Evolutionary conservation across 2,888 invertebrate species (phyloP).

Genomic region (Rhagonycha lutea): DNA sequence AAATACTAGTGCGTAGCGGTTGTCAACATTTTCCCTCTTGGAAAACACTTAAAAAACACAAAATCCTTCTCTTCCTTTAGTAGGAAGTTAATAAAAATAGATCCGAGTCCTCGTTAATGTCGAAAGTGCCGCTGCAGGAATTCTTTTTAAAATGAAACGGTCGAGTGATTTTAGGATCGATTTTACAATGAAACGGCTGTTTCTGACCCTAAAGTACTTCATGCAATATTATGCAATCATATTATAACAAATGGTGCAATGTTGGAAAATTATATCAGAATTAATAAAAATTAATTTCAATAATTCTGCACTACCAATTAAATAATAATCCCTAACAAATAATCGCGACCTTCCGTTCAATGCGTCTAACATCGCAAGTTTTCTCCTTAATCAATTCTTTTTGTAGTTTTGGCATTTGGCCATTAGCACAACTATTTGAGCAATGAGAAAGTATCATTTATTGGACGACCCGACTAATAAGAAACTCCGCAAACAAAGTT

Average conservation of each 20-base stretch:
- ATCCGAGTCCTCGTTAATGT: neutral
- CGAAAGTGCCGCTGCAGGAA: neutral
- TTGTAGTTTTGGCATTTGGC: too few species aligned
- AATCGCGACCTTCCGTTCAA: too few species aligned
- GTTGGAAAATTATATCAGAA: neutral
- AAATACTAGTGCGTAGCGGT: neutral
- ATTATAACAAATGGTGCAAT: neutral
- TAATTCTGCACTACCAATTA: too few species aligned
- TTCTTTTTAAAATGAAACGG: neutral
- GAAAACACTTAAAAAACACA: neutral
- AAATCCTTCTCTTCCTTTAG: neutral
- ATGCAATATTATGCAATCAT: neutral
- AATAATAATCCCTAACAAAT: too few species aligned
- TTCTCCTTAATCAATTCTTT: too few species aligned
- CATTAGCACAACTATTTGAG: neutral
- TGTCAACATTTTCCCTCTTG: too few species aligned
- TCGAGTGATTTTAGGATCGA: neutral
- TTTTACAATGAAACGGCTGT: neutral
- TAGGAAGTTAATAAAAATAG: neutral
- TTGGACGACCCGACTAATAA: neutral
- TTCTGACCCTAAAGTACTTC: neutral
- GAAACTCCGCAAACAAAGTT: neutral
- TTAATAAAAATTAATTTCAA: neutral
- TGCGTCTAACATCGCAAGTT: too few species aligned
- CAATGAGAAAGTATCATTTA: neutral